Base-by-base conservation (phyloP, 2,888 invertebrate genomes). In the Cataglyphis albicans region DNA sequence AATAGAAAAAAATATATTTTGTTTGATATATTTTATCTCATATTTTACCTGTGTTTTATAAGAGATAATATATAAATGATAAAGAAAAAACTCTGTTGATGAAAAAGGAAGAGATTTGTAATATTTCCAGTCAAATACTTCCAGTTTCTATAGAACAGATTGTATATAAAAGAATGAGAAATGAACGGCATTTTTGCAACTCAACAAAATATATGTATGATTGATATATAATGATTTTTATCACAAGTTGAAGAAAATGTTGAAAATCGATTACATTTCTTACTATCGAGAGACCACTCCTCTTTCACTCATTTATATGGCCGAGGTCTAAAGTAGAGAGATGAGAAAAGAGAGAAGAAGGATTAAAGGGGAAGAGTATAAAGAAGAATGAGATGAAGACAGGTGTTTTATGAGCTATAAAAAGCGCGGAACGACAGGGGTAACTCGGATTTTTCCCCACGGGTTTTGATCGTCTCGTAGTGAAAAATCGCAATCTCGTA, bases 261-360 rank as follows among this genome's bases (percentile, higher is more conserved):
- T 12, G 21, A 38, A 80, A 81, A 88, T 84, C 81, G 76, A 82
- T 74, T 78, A 80, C 63, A 59, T 63, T 61, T 74, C 88, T 83
- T 81, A 81, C 83, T 81, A 78, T 75, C 81, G 80, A 70, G 68
- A 48, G 4, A 7, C 10, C 18, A 44, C 12, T 15, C 48, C 29
- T 7, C 63, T 48, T 44, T 75, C 55, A 35, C 32, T 55, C 41
- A 81, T 38, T 55, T 67, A 38, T 55, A 61, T 38, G 6, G 48
- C n/a, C 52, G 12, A 48, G 29, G n/a, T 41, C 18, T 48, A 41
- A 21, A 55, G 7, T n/a, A 64, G 68, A 57, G 41, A 57, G 44
- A 84, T 44, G 38, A 12, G 12, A 55, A 41, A 76, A 52, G 10
- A 35, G 29, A 75, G 25, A 55, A 18, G 64, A 57, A 18, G 9